Evolutionary conservation across 2,888 invertebrate genomes (phyloP).

Genomic region (Cyclophora punctaria): DNA sequence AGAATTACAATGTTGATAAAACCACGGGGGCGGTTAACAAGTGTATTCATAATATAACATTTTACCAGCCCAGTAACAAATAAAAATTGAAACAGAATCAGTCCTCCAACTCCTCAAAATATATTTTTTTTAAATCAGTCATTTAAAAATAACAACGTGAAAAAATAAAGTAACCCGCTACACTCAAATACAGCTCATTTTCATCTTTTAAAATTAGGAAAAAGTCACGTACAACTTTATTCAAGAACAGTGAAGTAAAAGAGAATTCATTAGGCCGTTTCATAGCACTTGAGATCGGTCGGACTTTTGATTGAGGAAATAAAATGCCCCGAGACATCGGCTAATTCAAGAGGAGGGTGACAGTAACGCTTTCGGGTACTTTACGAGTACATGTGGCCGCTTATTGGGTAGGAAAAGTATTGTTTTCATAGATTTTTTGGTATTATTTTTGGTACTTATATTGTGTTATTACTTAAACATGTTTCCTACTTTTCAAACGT

Average conservation of each 20-base stretch:
- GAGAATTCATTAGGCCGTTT: slow-evolving; percentile 67
- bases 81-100: too few species aligned
- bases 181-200: slow-evolving; percentile 7
- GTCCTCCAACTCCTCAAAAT: too few species aligned
- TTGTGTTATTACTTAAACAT: too few species aligned
- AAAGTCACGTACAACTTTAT: slow-evolving; percentile 34
- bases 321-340: slow-evolving; percentile 53
- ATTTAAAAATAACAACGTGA: too few species aligned
- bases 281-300: slow-evolving; percentile 56
- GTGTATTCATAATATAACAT: too few species aligned
- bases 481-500: too few species aligned
- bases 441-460: too few species aligned
- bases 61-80: too few species aligned
- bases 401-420: slow-evolving; percentile 12
- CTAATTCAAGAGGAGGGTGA: slow-evolving; percentile 56
- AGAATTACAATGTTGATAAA: too few species aligned
- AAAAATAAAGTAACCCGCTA: not conserved
- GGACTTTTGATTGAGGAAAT: slow-evolving; percentile 70
- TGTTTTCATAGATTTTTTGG: too few species aligned
- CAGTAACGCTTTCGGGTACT: slow-evolving; percentile 31
- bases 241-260: slow-evolving; percentile 35
- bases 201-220: slow-evolving; percentile 12
- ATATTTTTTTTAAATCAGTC: too few species aligned
- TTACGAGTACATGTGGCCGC: slow-evolving; percentile 22
- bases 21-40: too few species aligned